A percentile compares a stretch with the other conserved stretches of the same genome.
phyloP scores from a whole-genome alignment of 2,113 vertebrate species.

The Clinocottus analis region DNA sequence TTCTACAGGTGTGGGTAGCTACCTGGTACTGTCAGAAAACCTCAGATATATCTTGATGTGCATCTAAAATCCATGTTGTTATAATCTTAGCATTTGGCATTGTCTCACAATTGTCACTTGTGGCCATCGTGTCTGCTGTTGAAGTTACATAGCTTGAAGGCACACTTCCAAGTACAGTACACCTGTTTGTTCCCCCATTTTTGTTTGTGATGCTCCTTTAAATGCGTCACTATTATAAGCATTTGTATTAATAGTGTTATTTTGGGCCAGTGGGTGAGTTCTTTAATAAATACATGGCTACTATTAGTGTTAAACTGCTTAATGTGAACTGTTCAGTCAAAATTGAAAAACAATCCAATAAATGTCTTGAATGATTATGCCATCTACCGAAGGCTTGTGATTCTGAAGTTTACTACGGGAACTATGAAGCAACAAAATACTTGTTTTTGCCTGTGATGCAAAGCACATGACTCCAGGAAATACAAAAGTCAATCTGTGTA shows the following conservation, averaged over 20 bases:
- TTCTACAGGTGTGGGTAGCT: not conserved
- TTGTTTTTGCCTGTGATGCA: not conserved
- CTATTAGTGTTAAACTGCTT: not conserved
- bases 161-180: not conserved
- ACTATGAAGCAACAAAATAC: not conserved
- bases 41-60: not conserved
- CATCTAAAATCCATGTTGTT: not conserved
- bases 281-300: no score
- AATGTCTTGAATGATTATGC: not conserved
- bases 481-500: not conserved
- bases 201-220: not conserved
- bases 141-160: not conserved
- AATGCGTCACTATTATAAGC: not conserved
- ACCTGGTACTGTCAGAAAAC: not conserved
- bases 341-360: not conserved
- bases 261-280: not conserved
- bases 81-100: not conserved
- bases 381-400: conserved; percentile 5
- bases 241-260: not conserved
- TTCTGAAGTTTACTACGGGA: not conserved
- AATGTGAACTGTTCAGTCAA: not conserved
- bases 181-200: no score
- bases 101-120: not conserved
- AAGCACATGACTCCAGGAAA: not conserved
- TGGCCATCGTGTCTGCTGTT: not conserved